These are phyloP conservation scores for Campylorhamphus procurvoides DNA, from an alignment of 2,113 vertebrate species.

Conservation along the genomic window DNA sequence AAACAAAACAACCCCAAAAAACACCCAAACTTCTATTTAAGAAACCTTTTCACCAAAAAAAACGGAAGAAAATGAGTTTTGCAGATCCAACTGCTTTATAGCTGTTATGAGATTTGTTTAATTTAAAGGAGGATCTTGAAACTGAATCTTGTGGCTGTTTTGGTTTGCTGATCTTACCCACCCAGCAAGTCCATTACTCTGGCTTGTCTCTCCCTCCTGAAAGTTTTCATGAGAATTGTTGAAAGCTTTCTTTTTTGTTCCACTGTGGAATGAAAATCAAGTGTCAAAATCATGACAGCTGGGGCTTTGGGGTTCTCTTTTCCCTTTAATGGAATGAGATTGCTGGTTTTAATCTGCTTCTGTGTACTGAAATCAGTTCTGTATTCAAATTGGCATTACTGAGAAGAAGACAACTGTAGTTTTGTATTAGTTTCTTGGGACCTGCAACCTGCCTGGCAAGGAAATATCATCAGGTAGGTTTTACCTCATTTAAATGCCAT, in stretches of 20 bases:
- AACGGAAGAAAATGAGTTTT: neutral
- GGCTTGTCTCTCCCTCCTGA: neutral
- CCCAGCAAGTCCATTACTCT: neutral
- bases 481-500: conserved; percentile 50
- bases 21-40: neutral
- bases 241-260: conserved; percentile 20
- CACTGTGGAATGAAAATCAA: conserved; percentile 6
- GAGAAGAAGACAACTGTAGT: neutral
- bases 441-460: neutral
- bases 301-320: neutral
- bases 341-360: neutral
- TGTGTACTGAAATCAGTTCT: neutral
- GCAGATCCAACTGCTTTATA: neutral
- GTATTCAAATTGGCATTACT: neutral
- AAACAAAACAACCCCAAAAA: neutral
- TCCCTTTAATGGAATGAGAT: neutral
- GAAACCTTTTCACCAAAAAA: neutral
- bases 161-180: neutral
- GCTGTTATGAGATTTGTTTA: neutral
- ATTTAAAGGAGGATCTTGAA: neutral
- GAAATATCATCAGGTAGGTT: neutral
- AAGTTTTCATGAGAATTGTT: neutral
- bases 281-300: neutral
- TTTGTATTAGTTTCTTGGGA: neutral
- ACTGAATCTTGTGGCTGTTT: neutral